Evolutionary conservation across 2,113 vertebrate species (phyloP), one percentile per base, ranked within the genome.

Genomic region (Amblyornis subalaris): DNA sequence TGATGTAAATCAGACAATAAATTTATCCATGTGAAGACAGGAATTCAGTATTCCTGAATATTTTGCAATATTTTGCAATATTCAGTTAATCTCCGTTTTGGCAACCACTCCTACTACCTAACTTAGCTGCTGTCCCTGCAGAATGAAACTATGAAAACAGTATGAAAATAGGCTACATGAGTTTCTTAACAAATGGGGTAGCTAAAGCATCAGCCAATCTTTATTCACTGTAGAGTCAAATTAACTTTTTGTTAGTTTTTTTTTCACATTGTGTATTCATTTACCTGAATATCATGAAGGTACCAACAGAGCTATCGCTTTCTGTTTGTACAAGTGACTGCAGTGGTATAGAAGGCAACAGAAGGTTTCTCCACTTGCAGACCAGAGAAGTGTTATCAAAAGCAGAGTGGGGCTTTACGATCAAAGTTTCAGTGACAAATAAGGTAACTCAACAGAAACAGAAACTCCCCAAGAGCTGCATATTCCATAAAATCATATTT

Each of bases 1-100:
- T 64, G 53, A 53, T 71, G 40, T 60, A 95, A 94, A 86, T 70
- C 53, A 95, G 64, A 78, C 53, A 72, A 77, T 60, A 77, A 71
- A 90, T 85, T 57, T 67, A 28, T 20, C 25, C 24, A 35, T 23
- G 18, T 57, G 48, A 83, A 74, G 61, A 67, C 23, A 83, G 55
- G 35, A 88, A 80, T 83, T 90, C 47, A 64, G 23, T 53, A n/a
- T n/a, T n/a, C n/a, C n/a, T n/a, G n/a, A n/a, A n/a, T n/a, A n/a
- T n/a, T n/a, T n/a, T n/a, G n/a, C n/a, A 62, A 12, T 48, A 90
- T 67, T 86, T 94, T 73, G 17, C 36, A 81, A 61, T 71, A 60
- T 48, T 94, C 26, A 48, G 17, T 93, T 73, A 51, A 77, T 67
- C 35, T 88, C 36, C 4, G 38, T 65, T 94, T 91, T 88, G 66